Evolutionary conservation across 2,888 invertebrate genomes (phyloP).

Genomic region (Perizoma flavofasciatum): DNA sequence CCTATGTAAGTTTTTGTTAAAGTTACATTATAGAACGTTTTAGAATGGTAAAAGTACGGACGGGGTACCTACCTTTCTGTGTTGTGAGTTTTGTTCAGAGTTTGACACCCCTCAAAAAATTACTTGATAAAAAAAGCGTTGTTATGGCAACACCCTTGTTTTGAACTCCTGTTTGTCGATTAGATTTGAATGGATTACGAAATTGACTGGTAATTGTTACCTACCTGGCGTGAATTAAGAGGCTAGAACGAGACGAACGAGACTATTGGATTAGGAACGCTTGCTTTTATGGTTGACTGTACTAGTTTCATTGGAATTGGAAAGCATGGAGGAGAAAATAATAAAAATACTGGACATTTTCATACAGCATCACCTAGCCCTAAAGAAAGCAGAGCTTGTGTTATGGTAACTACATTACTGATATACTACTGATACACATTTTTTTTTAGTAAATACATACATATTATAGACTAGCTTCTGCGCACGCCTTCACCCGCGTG

Average conservation of each 20-base stretch:
- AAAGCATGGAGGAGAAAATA: neutral
- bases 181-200: slow-evolving; percentile 25
- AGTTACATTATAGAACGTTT: too few species aligned
- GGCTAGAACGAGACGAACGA: too few species aligned
- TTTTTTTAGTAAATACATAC: too few species aligned
- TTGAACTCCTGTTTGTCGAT: slow-evolving; percentile 14
- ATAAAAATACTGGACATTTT: too few species aligned
- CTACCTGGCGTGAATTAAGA: slow-evolving; percentile 24
- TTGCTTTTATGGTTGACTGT: slow-evolving; percentile 13
- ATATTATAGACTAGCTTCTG: too few species aligned
- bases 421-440: too few species aligned
- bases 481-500: too few species aligned
- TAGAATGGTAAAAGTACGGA: neutral
- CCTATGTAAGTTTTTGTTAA: too few species aligned
- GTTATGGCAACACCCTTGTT: slow-evolving; percentile 57
- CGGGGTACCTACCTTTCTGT: slow-evolving; percentile 7
- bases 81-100: slow-evolving; percentile 48
- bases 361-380: too few species aligned
- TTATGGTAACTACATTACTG: too few species aligned
- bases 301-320: slow-evolving; percentile 3
- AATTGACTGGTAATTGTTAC: slow-evolving; percentile 31
- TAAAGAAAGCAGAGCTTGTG: too few species aligned
- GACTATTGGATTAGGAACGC: slow-evolving; percentile 11
- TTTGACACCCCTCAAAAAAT: slow-evolving; percentile 51
- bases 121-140: slow-evolving; percentile 48